Evolutionary conservation across 2,797 vertebrate species (phyloP), one percentile per base, ranked within the genome.

Genomic region (Allochrocebus solatus): DNA sequence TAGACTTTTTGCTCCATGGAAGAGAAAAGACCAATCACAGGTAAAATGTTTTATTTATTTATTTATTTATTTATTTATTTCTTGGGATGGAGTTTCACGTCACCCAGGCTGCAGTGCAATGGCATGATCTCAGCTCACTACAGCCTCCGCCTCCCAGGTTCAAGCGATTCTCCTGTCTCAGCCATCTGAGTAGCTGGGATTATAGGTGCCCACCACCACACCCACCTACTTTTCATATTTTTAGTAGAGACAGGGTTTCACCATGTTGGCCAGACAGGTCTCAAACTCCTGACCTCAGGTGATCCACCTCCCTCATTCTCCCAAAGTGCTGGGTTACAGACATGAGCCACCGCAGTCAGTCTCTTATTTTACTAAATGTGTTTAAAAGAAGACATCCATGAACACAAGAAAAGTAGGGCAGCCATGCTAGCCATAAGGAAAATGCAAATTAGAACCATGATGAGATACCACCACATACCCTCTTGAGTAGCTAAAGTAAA

Each of bases 1-100:
- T 74, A 99, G 99, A 96, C 99, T 99, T 91, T 99, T 99, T 67
- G 99, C 99, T 95, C 99, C 99, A 0, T 99, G 99, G 99, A 99
- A 98, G 80, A 99, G 98, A 97, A 98, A 98, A 93, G 98, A 98
- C 57, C 92, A 97, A 12, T 97, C 98, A 91, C 98, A 99, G 99
- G 99, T 99, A 98, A 0, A 78, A 81, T 24, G 26, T 85, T 79
- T 67, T 64, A 14, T 64, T 64, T 33, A 33, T 64, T 33, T 61
- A 64, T 64, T 14, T 61, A 64, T 64, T 14, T 64, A 64, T 64
- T n/a, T 4, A 19, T 67, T 67, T 67, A 17, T n/a, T 16, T n/a
- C 33, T 67, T 67, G 61, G 16, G 16, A 67, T 16, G 3, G 61
- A 67, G 16, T 67, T 67, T 67, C 61, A n/a, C 16, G 2, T 67